These are phyloP conservation scores for Oceanites oceanicus DNA, from an alignment of 2,113 vertebrate species.

Conservation along the genomic window DNA sequence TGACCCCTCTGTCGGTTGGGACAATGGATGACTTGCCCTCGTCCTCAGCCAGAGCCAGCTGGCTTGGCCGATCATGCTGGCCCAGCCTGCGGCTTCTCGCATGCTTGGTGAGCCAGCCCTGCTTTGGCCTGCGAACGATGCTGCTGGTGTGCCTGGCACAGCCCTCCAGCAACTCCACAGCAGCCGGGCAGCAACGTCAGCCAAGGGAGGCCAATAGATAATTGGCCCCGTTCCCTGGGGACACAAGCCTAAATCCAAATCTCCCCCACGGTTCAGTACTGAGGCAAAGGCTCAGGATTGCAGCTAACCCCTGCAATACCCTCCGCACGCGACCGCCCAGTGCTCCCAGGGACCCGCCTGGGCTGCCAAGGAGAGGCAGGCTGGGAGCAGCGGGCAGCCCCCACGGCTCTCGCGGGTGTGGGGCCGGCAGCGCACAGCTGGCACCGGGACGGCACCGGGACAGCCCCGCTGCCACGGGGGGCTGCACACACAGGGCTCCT, in stretches of 20 bases:
- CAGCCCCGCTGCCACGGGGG: not conserved
- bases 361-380: not conserved
- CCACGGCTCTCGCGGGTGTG: fast-evolving
- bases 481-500: not conserved
- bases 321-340: fast-evolving
- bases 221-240: fast-evolving
- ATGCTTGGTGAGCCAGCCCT: not conserved
- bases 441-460: not conserved
- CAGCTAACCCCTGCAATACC: fast-evolving
- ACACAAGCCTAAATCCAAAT: not conserved
- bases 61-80: not conserved
- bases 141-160: not conserved
- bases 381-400: not conserved
- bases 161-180: not conserved
- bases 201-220: not conserved
- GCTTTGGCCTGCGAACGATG: not conserved
- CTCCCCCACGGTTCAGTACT: fast-evolving
- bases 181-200: not conserved
- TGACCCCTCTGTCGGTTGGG: fast-evolving
- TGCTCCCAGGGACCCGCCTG: not conserved
- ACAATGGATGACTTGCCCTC: not conserved
- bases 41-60: not conserved
- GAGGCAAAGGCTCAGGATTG: not conserved
- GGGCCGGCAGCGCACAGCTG: not conserved
- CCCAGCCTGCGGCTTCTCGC: not conserved